Evolutionary conservation across 2,888 invertebrate genomes (phyloP), one percentile per base, ranked within the genome.

Genomic region (Cryptus viduatorius): DNA sequence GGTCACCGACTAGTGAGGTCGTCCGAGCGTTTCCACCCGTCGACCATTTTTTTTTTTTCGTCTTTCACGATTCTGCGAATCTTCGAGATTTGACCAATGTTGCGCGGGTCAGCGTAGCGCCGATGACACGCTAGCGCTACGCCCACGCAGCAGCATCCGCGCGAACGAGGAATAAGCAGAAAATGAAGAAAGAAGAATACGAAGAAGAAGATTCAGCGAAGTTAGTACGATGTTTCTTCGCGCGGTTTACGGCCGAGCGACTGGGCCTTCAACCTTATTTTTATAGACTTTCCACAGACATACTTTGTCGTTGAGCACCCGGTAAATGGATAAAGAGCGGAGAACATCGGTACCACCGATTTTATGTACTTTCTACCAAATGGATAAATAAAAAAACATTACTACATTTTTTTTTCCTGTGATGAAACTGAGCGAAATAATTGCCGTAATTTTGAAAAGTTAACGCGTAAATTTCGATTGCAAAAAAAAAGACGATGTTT

Each of bases 201-300:
- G 42, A 24, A 37, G 76, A 79, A 64, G 79, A 79, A 79, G 79
- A 71, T 76, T 53, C 79, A 72, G 50, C 83, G 76, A 87, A 88
- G 87, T 87, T 87, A 85, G 84, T 88, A 84, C 84, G 79, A 83
- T 88, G 87, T 89, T 88, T 87, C 84, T 83, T 81, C 86, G 44
- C 48, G 79, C 44, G 68, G 76, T 86, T 88, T 87, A 89, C 85
- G 85, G 86, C 87, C 86, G 72, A 76, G 0, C 37, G 37, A 69
- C 87, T 82, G 89, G 88, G 89, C 89, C 90, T 92, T 91, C 90
- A 88, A 89, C 88, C 87, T 87, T 82, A 90, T 92, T 91, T 91
- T 92, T 92, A 89, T 90, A 90, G 89, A 90, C 88, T 85, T 86
- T 56, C 50, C 64, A 50, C 64, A 50, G 65, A 75, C 80, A 48